Percentiles rank a stretch among this genome's conserved stretches.
Conservation (phyloP, 2,888 invertebrate genomes). For the Ptilodon capucinus region DNA sequence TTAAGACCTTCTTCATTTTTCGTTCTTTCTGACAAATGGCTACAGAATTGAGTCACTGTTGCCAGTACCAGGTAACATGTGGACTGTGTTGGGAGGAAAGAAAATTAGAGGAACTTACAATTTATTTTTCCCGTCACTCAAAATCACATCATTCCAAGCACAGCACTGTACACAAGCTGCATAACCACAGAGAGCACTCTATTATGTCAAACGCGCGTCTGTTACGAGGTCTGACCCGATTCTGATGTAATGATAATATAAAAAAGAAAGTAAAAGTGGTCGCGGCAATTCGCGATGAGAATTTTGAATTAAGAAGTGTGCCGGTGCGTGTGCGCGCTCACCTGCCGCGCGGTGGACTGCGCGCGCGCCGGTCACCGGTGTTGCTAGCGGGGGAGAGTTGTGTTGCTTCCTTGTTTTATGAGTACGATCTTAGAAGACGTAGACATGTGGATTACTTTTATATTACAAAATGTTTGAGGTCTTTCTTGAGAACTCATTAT, state of each 20-base stretch:
- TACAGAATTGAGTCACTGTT: too few relatives aligned
- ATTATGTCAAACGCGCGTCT: constrained; percentile 30
- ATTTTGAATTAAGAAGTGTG: constrained; percentile 37
- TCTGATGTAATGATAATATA: constrained; percentile 42
- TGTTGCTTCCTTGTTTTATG: constrained; percentile 4
- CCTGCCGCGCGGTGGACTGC: constrained; percentile 65
- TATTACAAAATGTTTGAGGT: too few relatives aligned
- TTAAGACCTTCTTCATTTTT: too few relatives aligned
- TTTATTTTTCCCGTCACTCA: constrained; percentile 19
- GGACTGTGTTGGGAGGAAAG: too few relatives aligned
- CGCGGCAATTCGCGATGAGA: constrained; percentile 34
- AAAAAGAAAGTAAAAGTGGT: constrained; percentile 57
- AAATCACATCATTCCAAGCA: constrained; percentile 31
- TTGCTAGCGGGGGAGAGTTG: constrained; percentile 25
- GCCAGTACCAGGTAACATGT: too few relatives aligned
- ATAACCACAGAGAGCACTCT: constrained; percentile 14
- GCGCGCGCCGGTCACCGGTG: constrained; percentile 28
- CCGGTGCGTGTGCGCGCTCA: constrained; percentile 53
- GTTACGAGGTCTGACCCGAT: constrained; percentile 37
- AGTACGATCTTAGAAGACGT: neutral
- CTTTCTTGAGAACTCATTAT: too few relatives aligned
- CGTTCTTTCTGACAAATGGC: too few relatives aligned
- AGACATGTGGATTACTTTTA: too few relatives aligned
- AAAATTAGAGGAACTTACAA: neutral
- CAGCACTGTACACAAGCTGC: constrained; percentile 15